Base-by-base conservation (phyloP, 1,140 invertebrate species). In the Drosophila fuyamai region DNA sequence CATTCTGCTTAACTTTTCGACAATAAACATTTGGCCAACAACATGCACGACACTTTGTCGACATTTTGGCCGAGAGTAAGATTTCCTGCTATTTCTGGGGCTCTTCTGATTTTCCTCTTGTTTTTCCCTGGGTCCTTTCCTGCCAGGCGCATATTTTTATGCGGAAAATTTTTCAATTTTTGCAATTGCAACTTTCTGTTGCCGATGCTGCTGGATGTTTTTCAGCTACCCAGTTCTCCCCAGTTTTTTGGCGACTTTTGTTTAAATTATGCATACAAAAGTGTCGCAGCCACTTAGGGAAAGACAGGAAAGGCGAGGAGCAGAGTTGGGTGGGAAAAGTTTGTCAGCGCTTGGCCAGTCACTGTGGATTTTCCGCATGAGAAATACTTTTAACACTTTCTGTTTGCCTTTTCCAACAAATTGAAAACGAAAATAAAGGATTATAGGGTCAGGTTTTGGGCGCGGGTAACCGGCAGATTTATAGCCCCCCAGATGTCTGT, bases 161-260 rank as follows among this genome's bases (percentile, higher is more conserved):
- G 65, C 50, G 57, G 55, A 70, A 82, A 66, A 88, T 73, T 88
- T 81, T 88, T 86, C 83, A 86, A 86, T 86, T 82, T 75, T 56
- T 67, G 56, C 67, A 75, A 76, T 71, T 78, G 74, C 74, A 77
- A 66, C 44, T 72, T 59, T 72, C 46, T 59, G 60, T 51, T 67
- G 61, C 44, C 41, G 48, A 48, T 54, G 70, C 44, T 46, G 48
- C 54, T 54, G 55, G 51, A 71, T 59, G 68, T 67, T 57, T 58
- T 76, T 66, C 41, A 10, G 53, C 29, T 29, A 12, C 36, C 32
- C 29, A 32, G 44, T 58, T 54, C 62, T 61, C 46, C 27, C 23
- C 38, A 44, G 43, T 56, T 77, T 80, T 66, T 59, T 13, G 50
- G 44, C 59, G 51, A 58, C 74, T 77, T 77, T 68, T 74, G 62